Percentiles rank a stretch among this genome's conserved stretches.
phyloP scores from a whole-genome alignment of 2,888 invertebrate genomes.

The Stenichneumon culpator region DNA sequence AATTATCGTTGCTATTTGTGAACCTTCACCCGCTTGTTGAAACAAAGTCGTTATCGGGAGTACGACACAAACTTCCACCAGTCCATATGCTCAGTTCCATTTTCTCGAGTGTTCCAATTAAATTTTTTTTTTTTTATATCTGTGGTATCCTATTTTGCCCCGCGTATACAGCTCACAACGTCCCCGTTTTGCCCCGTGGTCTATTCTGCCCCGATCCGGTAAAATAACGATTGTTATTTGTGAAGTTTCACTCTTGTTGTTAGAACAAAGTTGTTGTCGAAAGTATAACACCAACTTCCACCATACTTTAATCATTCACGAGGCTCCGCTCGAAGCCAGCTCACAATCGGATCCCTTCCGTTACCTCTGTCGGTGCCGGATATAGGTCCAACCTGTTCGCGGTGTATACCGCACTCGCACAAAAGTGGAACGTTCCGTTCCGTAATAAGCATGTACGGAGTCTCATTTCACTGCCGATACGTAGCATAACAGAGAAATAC shows the following conservation, averaged over 20 bases:
- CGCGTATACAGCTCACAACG: not conserved
- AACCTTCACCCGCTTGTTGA: too few species aligned
- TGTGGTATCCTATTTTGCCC: not conserved
- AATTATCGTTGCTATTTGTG: too few species aligned
- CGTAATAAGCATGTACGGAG: constrained; percentile 12
- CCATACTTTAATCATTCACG: not conserved
- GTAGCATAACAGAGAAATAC: not conserved
- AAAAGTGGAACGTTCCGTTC: constrained; percentile 38
- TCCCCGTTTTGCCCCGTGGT: not conserved
- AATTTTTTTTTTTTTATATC: not conserved
- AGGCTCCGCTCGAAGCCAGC: not conserved
- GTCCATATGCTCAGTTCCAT: not conserved
- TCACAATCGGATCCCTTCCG: not conserved
- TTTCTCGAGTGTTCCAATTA: not conserved
- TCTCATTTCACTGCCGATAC: constrained; percentile 6
- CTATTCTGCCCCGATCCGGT: not conserved
- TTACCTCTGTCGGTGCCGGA: not conserved
- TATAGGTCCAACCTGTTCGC: not conserved
- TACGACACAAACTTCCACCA: too few species aligned
- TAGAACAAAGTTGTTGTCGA: not conserved
- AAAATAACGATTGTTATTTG: not conserved
- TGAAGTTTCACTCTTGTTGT: not conserved
- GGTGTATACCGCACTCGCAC: not conserved
- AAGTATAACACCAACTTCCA: not conserved
- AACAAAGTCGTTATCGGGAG: too few species aligned